These are phyloP conservation scores for Ornithoptera priamus DNA, from an alignment of 2,888 invertebrate genomes.

Conservation along the genomic window DNA sequence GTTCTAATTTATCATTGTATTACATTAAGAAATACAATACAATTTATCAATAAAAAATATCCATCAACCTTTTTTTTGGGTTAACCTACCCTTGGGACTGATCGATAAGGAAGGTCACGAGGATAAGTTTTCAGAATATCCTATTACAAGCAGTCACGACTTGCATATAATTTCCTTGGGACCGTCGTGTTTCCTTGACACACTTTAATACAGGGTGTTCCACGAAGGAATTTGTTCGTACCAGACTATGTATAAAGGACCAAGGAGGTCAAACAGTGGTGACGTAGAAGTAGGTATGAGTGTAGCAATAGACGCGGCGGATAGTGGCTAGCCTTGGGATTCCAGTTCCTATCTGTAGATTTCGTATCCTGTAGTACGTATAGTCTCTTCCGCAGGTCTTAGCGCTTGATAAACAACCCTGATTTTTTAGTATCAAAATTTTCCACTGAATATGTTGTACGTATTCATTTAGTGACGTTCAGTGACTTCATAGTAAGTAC, in stretches of 20 bases:
- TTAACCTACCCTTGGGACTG: conserved; percentile 19
- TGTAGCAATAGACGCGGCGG: not conserved
- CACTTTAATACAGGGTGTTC: conserved; percentile 15
- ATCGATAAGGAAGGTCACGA: conserved; percentile 34
- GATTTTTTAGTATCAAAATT: not conserved
- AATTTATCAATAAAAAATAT: too few relatives aligned
- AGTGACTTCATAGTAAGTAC: too few relatives aligned
- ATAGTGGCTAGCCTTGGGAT: not conserved
- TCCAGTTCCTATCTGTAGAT: not conserved
- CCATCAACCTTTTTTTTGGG: not conserved
- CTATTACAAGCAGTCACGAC: conserved; percentile 36
- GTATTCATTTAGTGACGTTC: too few relatives aligned
- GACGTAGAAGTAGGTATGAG: not conserved
- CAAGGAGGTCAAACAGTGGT: not conserved
- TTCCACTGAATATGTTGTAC: too few relatives aligned
- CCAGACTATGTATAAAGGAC: not conserved
- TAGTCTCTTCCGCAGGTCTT: not conserved
- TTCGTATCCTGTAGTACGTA: not conserved
- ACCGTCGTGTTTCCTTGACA: conserved; percentile 26
- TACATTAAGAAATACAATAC: too few relatives aligned
- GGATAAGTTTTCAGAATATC: conserved; percentile 40
- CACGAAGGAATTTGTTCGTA: conserved; percentile 5
- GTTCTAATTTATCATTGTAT: too few relatives aligned
- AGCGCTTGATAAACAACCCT: not conserved
- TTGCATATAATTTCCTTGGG: conserved; percentile 28